Base-by-base conservation (phyloP, 2,888 invertebrate genomes). In the Cotesia congregata region DNA sequence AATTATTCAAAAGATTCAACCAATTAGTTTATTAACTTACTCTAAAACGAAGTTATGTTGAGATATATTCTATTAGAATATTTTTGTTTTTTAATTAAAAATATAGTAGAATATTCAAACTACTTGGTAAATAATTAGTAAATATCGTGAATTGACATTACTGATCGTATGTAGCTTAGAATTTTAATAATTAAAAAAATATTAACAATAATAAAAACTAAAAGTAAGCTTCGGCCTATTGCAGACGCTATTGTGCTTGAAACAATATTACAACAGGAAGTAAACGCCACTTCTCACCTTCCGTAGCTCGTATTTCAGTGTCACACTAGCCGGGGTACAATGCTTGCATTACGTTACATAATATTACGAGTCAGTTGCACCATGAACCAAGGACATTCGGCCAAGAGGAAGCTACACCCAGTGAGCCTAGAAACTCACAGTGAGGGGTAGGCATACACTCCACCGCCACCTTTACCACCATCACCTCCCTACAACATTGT, bases 181-280 rank as follows among this genome's bases (percentile, higher is more conserved):
- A 4, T 30, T 50, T 38, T 17, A 62, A 17, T 39, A 0, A 38
- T 38, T 6, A 6, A 38, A 67, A 64, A n/a, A 20, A 64, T 7
- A 64, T 20, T 17, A n/a, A 30, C 15, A 30, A 38, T 67, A 20
- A 38, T 67, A 67, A 20, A 62, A n/a, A 17, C 15, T 62, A 17
- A 20, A 62, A 4, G 62, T 67, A 20, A 67, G 81, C 84, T 86
- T 85, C 84, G 81, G 83, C 83, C 87, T 83, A 87, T 87, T 89
- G 89, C 88, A 83, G 82, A 81, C 83, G 83, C 85, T 85, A 89
- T 89, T 88, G 88, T 88, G 86, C 75, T 39, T 84, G 86, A 87
- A 89, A 88, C 88, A 88, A 87, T 86, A 88, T 89, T 88, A 87
- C 88, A 88, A 86, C 83, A 87, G 89, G 89, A 89, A 88, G 89